phyloP scores from a whole-genome alignment of 2,797 vertebrate species.

The Phalanger gymnotis region DNA sequence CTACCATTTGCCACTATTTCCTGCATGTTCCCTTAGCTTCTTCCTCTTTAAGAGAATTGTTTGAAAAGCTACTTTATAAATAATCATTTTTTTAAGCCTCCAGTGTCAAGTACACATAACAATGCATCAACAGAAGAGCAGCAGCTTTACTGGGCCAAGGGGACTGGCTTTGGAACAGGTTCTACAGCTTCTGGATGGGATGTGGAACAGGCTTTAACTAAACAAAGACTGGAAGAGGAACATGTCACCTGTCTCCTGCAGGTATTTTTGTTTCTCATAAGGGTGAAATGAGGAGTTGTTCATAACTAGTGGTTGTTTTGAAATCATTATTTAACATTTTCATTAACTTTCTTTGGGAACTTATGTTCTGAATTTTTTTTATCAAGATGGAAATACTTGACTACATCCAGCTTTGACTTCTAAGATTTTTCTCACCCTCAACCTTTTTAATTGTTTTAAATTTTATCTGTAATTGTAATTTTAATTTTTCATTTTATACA shows the following conservation, averaged over 20 bases:
- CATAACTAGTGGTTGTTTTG: neutral
- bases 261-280: constrained; percentile 81
- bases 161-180: constrained; percentile 98
- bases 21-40: neutral
- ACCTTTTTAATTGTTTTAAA: neutral
- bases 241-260: constrained; percentile 99
- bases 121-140: constrained; percentile 95
- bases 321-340: neutral
- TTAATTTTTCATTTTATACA: too few species aligned
- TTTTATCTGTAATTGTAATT: too few species aligned
- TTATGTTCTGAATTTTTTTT: neutral
- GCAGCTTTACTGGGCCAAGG: constrained; percentile 99
- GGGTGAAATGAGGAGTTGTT: neutral
- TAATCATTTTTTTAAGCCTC: constrained; percentile 85
- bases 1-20: neutral
- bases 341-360: neutral
- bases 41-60: constrained; percentile 22
- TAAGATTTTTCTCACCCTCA: neutral
- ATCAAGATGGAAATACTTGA: neutral
- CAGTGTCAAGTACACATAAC: constrained; percentile 93
- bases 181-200: constrained; percentile 99
- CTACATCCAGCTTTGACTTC: neutral
- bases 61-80: neutral
- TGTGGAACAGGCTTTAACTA: constrained; percentile 98
- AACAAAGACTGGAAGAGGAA: constrained; percentile 97